These are phyloP conservation scores for Meloe dianella DNA, from an alignment of 2,888 invertebrate species.

Conservation along the genomic window DNA sequence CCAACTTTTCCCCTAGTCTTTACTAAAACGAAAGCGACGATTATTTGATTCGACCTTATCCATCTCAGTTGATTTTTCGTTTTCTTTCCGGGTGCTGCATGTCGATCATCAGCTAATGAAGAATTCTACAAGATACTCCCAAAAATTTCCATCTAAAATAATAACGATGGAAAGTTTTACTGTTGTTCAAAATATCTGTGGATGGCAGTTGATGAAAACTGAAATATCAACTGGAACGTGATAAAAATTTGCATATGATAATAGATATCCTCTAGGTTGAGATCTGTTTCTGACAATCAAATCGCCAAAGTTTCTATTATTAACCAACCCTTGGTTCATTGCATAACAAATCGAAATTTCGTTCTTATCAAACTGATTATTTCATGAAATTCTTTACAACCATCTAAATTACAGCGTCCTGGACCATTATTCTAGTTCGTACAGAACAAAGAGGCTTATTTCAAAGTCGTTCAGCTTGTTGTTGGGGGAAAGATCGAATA, in stretches of 20 bases:
- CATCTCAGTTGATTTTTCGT: not conserved
- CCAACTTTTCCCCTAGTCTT: slow-evolving; percentile 33
- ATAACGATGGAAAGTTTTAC: not conserved
- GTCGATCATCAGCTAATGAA: not conserved
- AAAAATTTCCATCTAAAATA: not conserved
- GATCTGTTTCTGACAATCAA: not conserved
- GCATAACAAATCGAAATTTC: too few species aligned
- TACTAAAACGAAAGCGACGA: slow-evolving; percentile 18
- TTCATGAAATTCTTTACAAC: too few species aligned
- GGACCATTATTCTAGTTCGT: not conserved
- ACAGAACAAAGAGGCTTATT: not conserved
- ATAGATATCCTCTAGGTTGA: not conserved
- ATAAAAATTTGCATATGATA: slow-evolving; percentile 5
- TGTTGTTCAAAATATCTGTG: not conserved
- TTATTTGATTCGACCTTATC: slow-evolving; percentile 7
- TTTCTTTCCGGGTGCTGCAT: slow-evolving; percentile 11
- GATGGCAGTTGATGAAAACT: slow-evolving; percentile 12
- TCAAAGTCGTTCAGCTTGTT: too few species aligned
- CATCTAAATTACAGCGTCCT: not conserved
- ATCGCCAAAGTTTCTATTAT: not conserved
- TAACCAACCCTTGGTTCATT: too few species aligned
- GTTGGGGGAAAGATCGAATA: not conserved
- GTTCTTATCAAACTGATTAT: too few species aligned
- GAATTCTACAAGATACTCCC: not conserved
- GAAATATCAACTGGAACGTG: slow-evolving; percentile 12